A percentile compares a stretch with the other conserved stretches of the same genome.
phyloP scores from a whole-genome alignment of 2,113 vertebrate species.

The Pionites leucogaster region DNA sequence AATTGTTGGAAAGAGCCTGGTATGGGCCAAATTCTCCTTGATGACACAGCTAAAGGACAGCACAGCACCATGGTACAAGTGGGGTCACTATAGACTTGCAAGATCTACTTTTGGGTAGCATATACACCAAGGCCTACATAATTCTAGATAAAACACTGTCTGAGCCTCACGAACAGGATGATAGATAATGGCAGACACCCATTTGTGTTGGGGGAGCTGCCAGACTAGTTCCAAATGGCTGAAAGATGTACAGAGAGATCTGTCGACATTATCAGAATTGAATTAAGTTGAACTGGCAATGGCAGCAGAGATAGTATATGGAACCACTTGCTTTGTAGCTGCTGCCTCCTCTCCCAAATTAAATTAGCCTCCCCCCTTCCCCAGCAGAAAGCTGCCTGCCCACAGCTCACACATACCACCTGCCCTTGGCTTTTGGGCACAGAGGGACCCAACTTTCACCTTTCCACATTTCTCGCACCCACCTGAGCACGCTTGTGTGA shows the following conservation, averaged over 20 bases:
- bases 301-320: not conserved
- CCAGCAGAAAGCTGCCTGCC: not conserved
- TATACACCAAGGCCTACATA: not conserved
- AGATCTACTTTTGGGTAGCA: not conserved
- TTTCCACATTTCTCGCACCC: not conserved
- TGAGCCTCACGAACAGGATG: not conserved
- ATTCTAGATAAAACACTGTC: not conserved
- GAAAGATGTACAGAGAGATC: constrained; percentile 36
- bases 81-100: not conserved
- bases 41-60: not conserved
- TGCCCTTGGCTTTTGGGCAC: not conserved
- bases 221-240: constrained; percentile 13
- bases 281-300: constrained; percentile 47
- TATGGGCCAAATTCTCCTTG: not conserved
- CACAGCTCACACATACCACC: not conserved
- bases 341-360: not conserved
- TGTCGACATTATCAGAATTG: constrained; percentile 17
- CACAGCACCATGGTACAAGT: not conserved
- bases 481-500: not conserved
- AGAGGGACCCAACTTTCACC: not conserved
- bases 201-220: constrained; percentile 24
- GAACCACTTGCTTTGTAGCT: constrained; percentile 7
- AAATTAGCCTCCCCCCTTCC: not conserved
- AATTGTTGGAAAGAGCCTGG: not conserved
- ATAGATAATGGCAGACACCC: constrained; percentile 19